Percentiles rank a stretch among this genome's conserved stretches.
Conservation (phyloP, 2,113 vertebrate genomes). For the Galemys pyrenaicus region DNA sequence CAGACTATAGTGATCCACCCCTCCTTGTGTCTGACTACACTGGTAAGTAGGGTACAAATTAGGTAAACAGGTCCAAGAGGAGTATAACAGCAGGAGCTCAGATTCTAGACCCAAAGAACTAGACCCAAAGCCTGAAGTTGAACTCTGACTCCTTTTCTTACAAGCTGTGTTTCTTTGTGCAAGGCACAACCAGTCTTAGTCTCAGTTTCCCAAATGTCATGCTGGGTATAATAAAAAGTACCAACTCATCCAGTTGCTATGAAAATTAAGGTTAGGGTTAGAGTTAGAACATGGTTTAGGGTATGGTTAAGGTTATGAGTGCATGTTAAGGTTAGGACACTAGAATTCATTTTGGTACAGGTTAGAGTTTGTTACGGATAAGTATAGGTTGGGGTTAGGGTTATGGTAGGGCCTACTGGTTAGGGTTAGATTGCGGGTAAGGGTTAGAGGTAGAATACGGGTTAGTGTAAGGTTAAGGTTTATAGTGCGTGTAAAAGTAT, state of each 20-base stretch:
- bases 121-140: not conserved
- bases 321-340: no score
- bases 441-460: no score
- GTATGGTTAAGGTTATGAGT: no score
- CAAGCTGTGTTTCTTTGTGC: not conserved
- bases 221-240: not conserved
- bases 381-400: no score
- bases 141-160: not conserved
- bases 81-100: not conserved
- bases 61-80: not conserved
- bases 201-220: not conserved
- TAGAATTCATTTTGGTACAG: no score
- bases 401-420: no score
- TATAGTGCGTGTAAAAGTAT: no score
- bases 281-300: no score
- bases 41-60: not conserved
- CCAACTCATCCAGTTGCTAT: not conserved
- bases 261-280: constrained; percentile 7
- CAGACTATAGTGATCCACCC: not conserved
- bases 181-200: not conserved
- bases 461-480: no score
- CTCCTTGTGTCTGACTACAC: not conserved
- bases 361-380: no score
- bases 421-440: no score
- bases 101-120: not conserved